A percentile compares a stretch with the other conserved stretches of the same genome.
Conservation (phyloP, 2,797 vertebrate species). For the Halcyon chelicuti region DNA sequence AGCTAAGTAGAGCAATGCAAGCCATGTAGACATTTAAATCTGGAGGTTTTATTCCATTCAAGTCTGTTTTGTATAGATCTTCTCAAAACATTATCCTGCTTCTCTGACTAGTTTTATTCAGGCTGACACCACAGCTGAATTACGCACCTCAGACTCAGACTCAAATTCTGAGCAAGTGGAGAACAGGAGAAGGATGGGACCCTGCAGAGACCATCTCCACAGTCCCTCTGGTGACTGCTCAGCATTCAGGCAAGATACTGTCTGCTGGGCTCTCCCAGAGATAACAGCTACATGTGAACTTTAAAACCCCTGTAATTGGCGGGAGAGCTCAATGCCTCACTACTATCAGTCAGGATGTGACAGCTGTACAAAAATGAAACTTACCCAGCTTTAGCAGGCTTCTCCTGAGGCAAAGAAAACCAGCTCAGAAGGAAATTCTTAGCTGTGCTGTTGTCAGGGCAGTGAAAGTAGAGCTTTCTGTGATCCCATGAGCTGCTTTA, state of each 20-base stretch:
- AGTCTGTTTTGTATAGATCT: background rate
- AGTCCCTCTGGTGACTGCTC: background rate
- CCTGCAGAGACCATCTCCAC: background rate
- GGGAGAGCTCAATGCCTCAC: background rate
- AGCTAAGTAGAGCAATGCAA: background rate
- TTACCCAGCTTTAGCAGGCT: background rate
- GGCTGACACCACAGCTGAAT: background rate
- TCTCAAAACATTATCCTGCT: background rate
- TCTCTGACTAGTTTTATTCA: background rate
- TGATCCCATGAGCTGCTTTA: background rate
- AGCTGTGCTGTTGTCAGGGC: background rate
- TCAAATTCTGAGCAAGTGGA: background rate
- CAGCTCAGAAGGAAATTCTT: background rate
- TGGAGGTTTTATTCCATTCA: background rate
- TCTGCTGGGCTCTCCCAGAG: background rate
- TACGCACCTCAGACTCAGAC: background rate
- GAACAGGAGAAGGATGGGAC: background rate
- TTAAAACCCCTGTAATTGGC: background rate
- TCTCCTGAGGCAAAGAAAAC: background rate
- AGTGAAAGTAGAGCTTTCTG: background rate
- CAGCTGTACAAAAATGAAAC: background rate
- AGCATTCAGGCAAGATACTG: rapidly evolving
- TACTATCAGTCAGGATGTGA: background rate
- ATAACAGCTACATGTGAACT: background rate
- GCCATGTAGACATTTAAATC: background rate